A percentile compares a stretch with the other conserved stretches of the same genome.
Evolutionary conservation across 1,140 invertebrate genomes (phyloP).

Genomic region (Trachelipus rathkii): DNA sequence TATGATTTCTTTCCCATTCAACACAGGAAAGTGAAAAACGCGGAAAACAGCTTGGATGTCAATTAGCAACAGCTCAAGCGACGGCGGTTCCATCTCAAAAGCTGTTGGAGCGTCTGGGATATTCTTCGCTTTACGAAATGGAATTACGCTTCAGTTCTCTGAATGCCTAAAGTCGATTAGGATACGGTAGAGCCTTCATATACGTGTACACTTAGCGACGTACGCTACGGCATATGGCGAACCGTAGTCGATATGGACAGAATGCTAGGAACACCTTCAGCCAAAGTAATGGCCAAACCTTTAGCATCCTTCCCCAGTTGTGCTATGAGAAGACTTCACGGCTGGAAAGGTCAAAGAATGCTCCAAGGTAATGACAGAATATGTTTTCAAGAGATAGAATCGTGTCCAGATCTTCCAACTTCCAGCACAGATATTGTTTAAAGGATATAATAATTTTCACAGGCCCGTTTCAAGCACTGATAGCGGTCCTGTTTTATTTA

Average conservation of each 20-base stretch:
- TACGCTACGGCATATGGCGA: no score
- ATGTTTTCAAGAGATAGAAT: not conserved
- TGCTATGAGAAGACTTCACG: not conserved
- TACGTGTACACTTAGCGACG: no score
- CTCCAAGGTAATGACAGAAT: not conserved
- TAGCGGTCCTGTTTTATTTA: no score
- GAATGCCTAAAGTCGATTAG: no score
- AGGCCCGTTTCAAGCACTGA: no score
- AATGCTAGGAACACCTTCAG: slow-evolving; percentile 43
- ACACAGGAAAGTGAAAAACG: slow-evolving; percentile 29
- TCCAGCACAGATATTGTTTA: no score
- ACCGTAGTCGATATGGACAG: slow-evolving; percentile 42
- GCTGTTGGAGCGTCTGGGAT: slow-evolving; percentile 36
- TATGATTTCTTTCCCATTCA: not conserved
- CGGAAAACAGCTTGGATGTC: slow-evolving; percentile 32
- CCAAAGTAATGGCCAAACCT: slow-evolving; percentile 41
- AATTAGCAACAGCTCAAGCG: slow-evolving; percentile 40
- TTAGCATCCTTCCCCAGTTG: not conserved
- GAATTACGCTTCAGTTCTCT: no score
- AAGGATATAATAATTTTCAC: no score
- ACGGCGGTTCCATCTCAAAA: slow-evolving; percentile 39
- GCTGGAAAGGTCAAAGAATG: not conserved
- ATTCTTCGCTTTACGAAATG: slow-evolving; percentile 37
- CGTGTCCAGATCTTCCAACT: no score
- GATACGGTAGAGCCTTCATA: no score